These are phyloP conservation scores for Caenorhabditis sp. DNA, from an alignment of 2,888 invertebrate species.

Conservation along the genomic window DNA sequence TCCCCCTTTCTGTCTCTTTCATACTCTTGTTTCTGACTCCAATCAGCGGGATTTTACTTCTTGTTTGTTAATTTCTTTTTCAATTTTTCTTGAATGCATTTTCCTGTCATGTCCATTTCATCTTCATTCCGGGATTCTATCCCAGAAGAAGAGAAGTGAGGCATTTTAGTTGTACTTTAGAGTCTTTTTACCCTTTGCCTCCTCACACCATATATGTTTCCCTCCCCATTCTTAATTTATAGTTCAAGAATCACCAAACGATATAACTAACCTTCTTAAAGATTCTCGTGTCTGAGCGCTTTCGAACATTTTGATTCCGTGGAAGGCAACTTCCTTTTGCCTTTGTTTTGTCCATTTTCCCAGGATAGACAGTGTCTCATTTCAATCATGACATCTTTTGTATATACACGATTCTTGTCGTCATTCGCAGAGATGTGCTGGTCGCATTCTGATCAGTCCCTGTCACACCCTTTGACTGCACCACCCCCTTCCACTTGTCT, in stretches of 20 bases:
- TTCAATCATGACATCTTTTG: conserved; percentile 63
- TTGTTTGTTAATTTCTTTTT: conserved; percentile 45
- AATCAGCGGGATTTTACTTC: conserved; percentile 49
- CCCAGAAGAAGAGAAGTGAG: background rate
- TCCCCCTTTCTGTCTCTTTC: conserved; percentile 54
- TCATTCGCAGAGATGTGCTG: conserved; percentile 53
- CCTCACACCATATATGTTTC: conserved; percentile 27
- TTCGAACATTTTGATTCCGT: conserved; percentile 58
- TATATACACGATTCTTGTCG: conserved; percentile 53
- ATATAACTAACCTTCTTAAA: conserved; percentile 44
- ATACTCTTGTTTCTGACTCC: conserved; percentile 52
- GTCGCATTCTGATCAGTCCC: conserved; percentile 62
- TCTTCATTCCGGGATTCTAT: conserved; percentile 16
- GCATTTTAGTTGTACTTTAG: conserved; percentile 58
- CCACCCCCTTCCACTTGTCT: conserved; percentile 2
- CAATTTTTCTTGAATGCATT: conserved; percentile 38
- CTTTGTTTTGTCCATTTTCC: conserved; percentile 29
- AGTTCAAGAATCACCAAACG: conserved; percentile 25
- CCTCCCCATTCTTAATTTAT: conserved; percentile 45
- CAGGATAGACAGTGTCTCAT: conserved; percentile 61
- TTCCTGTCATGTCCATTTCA: conserved; percentile 30
- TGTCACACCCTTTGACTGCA: conserved; percentile 23
- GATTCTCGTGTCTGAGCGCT: conserved; percentile 69
- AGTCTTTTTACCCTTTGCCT: conserved; percentile 32
- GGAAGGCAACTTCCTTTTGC: conserved; percentile 31